Evolutionary conservation across 64 coral and sea anemone species (phyloP).

Genomic region (Pachyseris speciosa): DNA sequence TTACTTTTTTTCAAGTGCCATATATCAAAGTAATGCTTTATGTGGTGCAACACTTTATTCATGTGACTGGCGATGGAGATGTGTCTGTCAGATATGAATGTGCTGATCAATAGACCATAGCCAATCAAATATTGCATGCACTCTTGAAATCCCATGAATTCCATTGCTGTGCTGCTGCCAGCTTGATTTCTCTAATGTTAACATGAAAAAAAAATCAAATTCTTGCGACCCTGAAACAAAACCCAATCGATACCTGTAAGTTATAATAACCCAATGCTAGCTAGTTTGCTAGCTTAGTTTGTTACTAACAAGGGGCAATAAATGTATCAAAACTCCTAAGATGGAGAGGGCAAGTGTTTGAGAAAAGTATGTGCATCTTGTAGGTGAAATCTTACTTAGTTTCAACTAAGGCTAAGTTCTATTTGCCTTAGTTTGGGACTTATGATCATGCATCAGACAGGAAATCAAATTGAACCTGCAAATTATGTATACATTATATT

Average conservation of each 20-base stretch:
- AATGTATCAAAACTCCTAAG: no score
- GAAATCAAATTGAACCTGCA: background rate
- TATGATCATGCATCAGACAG: no score
- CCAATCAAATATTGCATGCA: constrained; percentile 20
- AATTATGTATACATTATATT: background rate
- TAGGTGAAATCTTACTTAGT: no score
- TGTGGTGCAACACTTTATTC: background rate
- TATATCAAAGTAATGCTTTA: constrained; percentile 44
- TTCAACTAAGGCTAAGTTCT: no score
- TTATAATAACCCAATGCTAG: no score
- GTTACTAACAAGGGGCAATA: no score
- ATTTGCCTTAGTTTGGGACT: no score
- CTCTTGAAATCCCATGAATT: background rate
- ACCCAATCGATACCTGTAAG: no score
- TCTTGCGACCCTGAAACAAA: no score
- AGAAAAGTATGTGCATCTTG: no score
- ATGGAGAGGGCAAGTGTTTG: background rate
- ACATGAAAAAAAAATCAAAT: no score
- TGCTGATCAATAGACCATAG: background rate
- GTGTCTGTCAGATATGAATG: constrained; percentile 39
- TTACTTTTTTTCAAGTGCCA: constrained; percentile 56
- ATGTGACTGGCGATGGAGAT: constrained; percentile 11
- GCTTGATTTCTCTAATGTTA: constrained; percentile 31
- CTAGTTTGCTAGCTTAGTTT: no score
- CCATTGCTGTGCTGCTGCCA: constrained; percentile 6